phyloP scores from a whole-genome alignment of 2,113 vertebrate genomes.

The Tragulus kanchil region DNA sequence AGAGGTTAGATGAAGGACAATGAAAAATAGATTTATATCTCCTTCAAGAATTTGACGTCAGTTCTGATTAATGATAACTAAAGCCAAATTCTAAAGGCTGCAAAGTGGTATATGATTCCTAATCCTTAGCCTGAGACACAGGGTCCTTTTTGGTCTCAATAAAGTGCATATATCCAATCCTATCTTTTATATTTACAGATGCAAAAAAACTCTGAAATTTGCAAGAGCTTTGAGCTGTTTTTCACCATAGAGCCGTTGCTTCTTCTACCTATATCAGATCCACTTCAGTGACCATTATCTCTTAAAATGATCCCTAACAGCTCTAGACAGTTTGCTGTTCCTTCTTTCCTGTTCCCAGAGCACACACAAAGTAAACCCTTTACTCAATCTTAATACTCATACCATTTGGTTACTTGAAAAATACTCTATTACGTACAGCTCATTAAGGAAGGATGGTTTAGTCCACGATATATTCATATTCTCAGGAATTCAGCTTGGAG shows the following conservation, averaged over 20 bases:
- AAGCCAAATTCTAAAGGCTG: background rate
- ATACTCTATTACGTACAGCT: background rate
- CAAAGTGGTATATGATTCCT: background rate
- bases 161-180: background rate
- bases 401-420: background rate
- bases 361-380: background rate
- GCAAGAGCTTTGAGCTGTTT: background rate
- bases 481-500: background rate
- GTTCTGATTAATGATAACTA: slow-evolving; percentile 25
- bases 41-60: slow-evolving; percentile 15
- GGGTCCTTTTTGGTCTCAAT: background rate
- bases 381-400: background rate
- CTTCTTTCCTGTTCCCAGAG: background rate
- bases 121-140: background rate
- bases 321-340: background rate
- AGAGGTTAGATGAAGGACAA: slow-evolving; percentile 55
- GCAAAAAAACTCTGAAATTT: background rate
- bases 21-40: slow-evolving; percentile 60
- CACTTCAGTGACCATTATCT: background rate
- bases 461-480: background rate
- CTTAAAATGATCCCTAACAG: background rate
- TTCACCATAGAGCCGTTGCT: background rate
- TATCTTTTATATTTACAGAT: background rate
- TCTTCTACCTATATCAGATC: background rate
- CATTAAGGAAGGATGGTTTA: background rate